Percentiles rank a stretch among this genome's conserved stretches.
phyloP scores from a whole-genome alignment of 2,888 invertebrate genomes.

The Hetaerina titia region DNA sequence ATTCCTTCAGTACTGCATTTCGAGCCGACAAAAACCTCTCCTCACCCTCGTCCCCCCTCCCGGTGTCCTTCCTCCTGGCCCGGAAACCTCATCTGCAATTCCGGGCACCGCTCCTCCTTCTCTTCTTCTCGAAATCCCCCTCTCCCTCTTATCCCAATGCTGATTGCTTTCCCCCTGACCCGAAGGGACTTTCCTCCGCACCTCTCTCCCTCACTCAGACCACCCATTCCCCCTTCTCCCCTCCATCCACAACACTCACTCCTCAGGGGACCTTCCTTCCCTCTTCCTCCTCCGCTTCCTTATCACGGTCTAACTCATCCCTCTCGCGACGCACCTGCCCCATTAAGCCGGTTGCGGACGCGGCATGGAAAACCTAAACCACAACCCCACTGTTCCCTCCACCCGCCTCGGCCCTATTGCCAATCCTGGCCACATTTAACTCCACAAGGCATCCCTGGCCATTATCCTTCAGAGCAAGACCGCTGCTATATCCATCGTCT shows the following conservation, averaged over 20 bases:
- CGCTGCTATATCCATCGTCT: not conserved
- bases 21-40: not conserved
- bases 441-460: not conserved
- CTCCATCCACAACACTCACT: not conserved
- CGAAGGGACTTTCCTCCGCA: not conserved
- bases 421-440: not conserved
- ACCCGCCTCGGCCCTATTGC: not conserved
- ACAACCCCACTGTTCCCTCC: not conserved
- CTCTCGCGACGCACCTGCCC: not conserved
- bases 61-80: not conserved
- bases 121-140: not conserved
- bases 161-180: conserved; percentile 27
- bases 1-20: not conserved
- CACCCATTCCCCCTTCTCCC: not conserved
- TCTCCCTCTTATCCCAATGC: not conserved
- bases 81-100: not conserved
- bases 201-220: not conserved
- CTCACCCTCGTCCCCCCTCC: not conserved
- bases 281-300: not conserved
- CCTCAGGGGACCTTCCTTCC: not conserved
- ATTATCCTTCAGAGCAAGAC: not conserved
- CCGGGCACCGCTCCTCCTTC: not conserved
- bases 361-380: not conserved
- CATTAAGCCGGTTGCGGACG: not conserved
- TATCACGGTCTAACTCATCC: not conserved